A percentile compares a stretch with the other conserved stretches of the same genome.
Evolutionary conservation across 1,140 invertebrate genomes (phyloP).

Genomic region (Drosophila pseudoobscura): DNA sequence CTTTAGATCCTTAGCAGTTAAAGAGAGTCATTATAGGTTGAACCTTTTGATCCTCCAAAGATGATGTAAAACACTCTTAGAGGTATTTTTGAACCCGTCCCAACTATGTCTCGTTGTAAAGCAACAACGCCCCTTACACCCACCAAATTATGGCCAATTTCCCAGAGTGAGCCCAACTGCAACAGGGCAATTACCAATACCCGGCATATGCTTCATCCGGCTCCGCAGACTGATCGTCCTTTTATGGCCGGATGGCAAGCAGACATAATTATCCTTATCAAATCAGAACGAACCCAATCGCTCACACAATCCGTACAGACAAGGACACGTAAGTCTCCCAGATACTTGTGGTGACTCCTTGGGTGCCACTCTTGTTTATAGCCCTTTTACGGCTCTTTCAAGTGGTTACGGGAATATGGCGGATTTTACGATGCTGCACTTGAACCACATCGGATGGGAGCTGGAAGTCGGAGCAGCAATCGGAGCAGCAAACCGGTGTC

Average conservation of each 20-base stretch:
- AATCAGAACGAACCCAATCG: conserved; percentile 60
- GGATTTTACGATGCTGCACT: conserved; percentile 75
- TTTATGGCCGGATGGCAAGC: conserved; percentile 36
- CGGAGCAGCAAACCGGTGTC: conserved; percentile 3
- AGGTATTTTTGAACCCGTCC: no score
- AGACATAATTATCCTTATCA: conserved; percentile 65
- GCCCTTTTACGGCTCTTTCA: conserved; percentile 72
- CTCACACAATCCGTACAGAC: conserved; percentile 33
- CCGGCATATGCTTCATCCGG: conserved; percentile 35
- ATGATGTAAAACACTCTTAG: no score
- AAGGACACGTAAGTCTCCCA: conserved; percentile 42
- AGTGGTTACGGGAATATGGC: conserved; percentile 48
- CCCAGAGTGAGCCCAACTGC: conserved; percentile 4
- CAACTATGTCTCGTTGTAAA: no score
- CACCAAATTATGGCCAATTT: not conserved
- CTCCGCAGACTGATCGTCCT: conserved; percentile 22
- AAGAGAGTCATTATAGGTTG: no score
- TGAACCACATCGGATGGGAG: conserved; percentile 55
- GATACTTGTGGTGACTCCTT: conserved; percentile 32
- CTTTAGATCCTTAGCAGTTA: no score
- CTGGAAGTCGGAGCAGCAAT: conserved; percentile 9
- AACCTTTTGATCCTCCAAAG: no score
- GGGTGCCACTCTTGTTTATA: conserved; percentile 73
- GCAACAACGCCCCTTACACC: no score
- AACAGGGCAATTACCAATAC: conserved; percentile 25